Evolutionary conservation across 2,888 invertebrate species (phyloP), one percentile per base, ranked within the genome.

Genomic region (Elysia crispata): DNA sequence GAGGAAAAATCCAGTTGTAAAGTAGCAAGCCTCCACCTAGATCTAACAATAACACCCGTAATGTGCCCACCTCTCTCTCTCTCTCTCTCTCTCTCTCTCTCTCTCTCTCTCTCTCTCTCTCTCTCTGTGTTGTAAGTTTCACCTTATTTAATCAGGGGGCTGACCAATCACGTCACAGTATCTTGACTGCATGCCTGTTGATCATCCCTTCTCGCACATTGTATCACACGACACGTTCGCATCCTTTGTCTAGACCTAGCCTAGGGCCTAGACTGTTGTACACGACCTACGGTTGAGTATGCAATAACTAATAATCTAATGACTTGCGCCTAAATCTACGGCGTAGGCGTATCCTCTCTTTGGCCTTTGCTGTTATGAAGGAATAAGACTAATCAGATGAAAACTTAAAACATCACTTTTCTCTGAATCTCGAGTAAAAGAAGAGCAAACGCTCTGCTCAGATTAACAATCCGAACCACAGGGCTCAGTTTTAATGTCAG

Each of bases 371-470:
- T 20, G 69, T 76, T 62, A 76, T 80, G 72, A 80, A 80, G 33
- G 72, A 49, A 28, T 72, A 30, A 0, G 80, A 80, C 33, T 70
- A 72, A 54, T 76, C 76, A 13, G 80, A 80, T 50, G 80, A 80
- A 49, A 80, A 64, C 23, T 72, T 80, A 30, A 76, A 15, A 66
- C 62, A 41, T 80, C 80, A 70, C 80, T 80, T 66, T 69, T 76
- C 31, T 80, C 80, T 54, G 80, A 80, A 50, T 80, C 76, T 76
- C 80, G 60, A 20, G 80, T 80, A 41, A 80, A 64, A 66, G 69
- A 76, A 0, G 80, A 80, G 41, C 76, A 76, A 70, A 60, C 54
- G 64, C 80, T 80, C 25, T 80, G 69, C 49, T 76, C 80, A 3
- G 80, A 80, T 20, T 15, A 15, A 72, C 72, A 72, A 33, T 76